These are phyloP conservation scores for Eilema depressum DNA, from an alignment of 2,888 invertebrate genomes.

Conservation along the genomic window DNA sequence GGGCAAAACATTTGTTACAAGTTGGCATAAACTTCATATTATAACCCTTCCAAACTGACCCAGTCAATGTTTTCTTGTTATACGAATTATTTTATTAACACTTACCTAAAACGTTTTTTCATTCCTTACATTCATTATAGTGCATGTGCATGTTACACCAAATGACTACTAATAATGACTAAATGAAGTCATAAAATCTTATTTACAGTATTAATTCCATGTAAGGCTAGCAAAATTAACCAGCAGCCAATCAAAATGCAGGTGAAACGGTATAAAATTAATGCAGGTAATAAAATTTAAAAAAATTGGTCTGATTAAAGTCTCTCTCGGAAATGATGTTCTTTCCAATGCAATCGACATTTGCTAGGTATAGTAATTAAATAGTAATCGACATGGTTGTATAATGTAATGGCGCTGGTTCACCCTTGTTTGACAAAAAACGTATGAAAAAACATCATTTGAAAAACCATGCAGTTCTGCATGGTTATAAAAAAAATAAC, in stretches of 20 bases:
- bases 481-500: too few species aligned
- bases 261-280: slow-evolving; percentile 59
- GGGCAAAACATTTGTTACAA: too few species aligned
- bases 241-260: slow-evolving; percentile 51
- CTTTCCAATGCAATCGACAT: slow-evolving; percentile 37
- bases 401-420: too few species aligned
- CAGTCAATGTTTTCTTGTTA: neutral
- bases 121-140: neutral
- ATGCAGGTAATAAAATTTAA: slow-evolving; percentile 64
- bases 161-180: slow-evolving; percentile 9
- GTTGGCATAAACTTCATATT: too few species aligned
- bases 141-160: slow-evolving; percentile 2
- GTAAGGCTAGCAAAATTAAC: slow-evolving; percentile 47
- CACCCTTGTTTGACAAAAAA: too few species aligned
- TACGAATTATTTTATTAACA: neutral
- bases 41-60: neutral
- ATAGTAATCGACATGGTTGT: too few species aligned
- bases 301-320: slow-evolving; percentile 66
- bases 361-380: too few species aligned
- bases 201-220: slow-evolving; percentile 36
- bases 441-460: too few species aligned
- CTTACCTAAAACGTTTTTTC: neutral
- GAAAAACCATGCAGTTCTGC: too few species aligned
- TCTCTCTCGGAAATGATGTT: slow-evolving; percentile 66
- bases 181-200: slow-evolving; percentile 19